phyloP scores from a whole-genome alignment of 2,113 vertebrate species.

The Antigone vipio region DNA sequence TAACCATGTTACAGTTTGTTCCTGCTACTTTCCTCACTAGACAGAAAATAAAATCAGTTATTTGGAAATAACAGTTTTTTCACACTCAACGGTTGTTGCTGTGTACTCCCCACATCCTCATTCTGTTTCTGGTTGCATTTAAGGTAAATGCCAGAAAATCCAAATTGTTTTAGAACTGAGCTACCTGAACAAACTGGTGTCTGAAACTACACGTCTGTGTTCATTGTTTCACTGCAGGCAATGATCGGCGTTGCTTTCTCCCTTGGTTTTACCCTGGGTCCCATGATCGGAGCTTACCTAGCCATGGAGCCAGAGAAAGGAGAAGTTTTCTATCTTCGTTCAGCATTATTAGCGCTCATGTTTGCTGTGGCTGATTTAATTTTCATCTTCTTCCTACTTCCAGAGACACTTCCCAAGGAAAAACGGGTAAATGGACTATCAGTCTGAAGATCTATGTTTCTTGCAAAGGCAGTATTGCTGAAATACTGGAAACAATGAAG shows the following conservation, averaged over 20 bases:
- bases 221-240: conserved; percentile 74
- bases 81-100: not conserved
- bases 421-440: conserved; percentile 74
- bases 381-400: conserved; percentile 87
- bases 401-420: conserved; percentile 86
- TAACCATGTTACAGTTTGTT: not conserved
- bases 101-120: not conserved
- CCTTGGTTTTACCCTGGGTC: conserved; percentile 92
- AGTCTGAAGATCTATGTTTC: not conserved
- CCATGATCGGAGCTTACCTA: conserved; percentile 91
- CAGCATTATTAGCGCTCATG: conserved; percentile 82
- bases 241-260: conserved; percentile 96
- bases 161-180: not conserved
- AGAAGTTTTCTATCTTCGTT: conserved; percentile 78
- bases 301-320: conserved; percentile 67
- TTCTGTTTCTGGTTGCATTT: not conserved
- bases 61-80: not conserved
- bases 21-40: not conserved
- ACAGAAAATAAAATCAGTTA: not conserved
- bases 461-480: not conserved
- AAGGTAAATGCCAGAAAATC: not conserved
- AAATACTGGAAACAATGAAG: not conserved
- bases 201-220: not conserved
- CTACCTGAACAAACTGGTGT: not conserved
- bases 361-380: conserved; percentile 83